Base-by-base conservation (phyloP, 2,888 invertebrate species). In the Oxyscelio sp. region DNA sequence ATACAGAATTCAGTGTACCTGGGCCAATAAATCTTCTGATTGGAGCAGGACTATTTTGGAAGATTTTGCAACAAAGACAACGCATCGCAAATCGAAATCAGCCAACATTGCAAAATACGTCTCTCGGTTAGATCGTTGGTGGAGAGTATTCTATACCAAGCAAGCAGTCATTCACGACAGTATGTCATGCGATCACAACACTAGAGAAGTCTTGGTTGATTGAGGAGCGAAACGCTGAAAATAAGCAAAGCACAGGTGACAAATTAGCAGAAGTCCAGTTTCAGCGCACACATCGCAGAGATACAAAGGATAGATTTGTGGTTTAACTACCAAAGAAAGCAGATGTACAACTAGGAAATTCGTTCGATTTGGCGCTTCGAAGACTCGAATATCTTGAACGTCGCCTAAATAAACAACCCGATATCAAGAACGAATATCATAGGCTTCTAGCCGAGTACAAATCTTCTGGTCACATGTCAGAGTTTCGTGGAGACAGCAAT, bases 41-140 rank as follows among this genome's bases (percentile, higher is more conserved):
- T 5, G 45, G 63, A 1, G 40, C 63, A n/a, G 63, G 63, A 43
- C 9, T 43, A 15, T 45, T 45, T 22, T 63, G 63, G 45, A 15
- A 63, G 9, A 2, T 43, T n/a, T 63, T 63, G 15, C 22, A 11
- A 8, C 22, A 2, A 4, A 45, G 58, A 58, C 27, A 70, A 11
- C 4, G 27, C 15, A 58, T 70, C 3, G 9, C n/a, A 3, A 58
- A 27, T 2, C 0, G 17, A 34, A 45, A 34, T n/a, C 70, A 58
- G 34, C 45, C 65, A 31, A 19, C 17, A 11, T 6, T 63, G 2
- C 48, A 31, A n/a, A 48, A 31, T n/a, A n/a, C n/a, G n/a, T n/a
- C n/a, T n/a, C 6, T 66, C 0, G 50, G 52, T 8, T 66, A 52
- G 65, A 63, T 63, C 6, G 2, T 63, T 1, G 48, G 63, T 4